These are phyloP conservation scores for Gortyna flavago DNA, from an alignment of 2,888 invertebrate genomes.

Conservation along the genomic window DNA sequence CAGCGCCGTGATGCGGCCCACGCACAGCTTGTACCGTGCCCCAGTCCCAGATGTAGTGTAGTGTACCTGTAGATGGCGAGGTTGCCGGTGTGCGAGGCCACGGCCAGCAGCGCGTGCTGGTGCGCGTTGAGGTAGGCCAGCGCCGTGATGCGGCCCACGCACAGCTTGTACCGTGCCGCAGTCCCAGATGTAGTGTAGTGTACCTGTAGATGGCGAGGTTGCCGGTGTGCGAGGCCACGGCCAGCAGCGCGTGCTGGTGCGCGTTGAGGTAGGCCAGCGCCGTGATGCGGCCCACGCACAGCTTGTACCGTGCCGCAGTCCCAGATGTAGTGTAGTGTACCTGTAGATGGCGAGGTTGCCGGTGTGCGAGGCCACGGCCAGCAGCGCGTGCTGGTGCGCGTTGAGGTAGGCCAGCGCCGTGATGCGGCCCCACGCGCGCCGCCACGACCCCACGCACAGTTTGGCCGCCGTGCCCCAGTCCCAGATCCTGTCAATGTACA, in stretches of 20 bases:
- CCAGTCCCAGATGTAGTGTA: not conserved
- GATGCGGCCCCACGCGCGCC: slow-evolving; percentile 91
- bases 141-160: slow-evolving; percentile 93
- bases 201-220: slow-evolving; percentile 92
- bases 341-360: slow-evolving; percentile 94
- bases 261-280: slow-evolving; percentile 96
- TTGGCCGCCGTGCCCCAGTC: slow-evolving; percentile 95
- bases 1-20: slow-evolving; percentile 94
- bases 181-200: slow-evolving; percentile 89
- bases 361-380: slow-evolving; percentile 94
- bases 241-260: slow-evolving; percentile 94
- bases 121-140: slow-evolving; percentile 92
- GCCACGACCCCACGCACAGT: slow-evolving; percentile 91
- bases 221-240: slow-evolving; percentile 95
- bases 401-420: slow-evolving; percentile 96
- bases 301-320: slow-evolving; percentile 94
- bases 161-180: slow-evolving; percentile 93
- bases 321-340: slow-evolving; percentile 84
- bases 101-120: slow-evolving; percentile 93
- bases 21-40: slow-evolving; percentile 81
- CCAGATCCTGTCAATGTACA: slow-evolving; percentile 91
- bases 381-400: slow-evolving; percentile 94
- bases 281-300: slow-evolving; percentile 93
- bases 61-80: slow-evolving; percentile 91
- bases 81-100: slow-evolving; percentile 94